Evolutionary conservation across 2,888 invertebrate genomes (phyloP).

Genomic region (Pachliopta kotzebuea): DNA sequence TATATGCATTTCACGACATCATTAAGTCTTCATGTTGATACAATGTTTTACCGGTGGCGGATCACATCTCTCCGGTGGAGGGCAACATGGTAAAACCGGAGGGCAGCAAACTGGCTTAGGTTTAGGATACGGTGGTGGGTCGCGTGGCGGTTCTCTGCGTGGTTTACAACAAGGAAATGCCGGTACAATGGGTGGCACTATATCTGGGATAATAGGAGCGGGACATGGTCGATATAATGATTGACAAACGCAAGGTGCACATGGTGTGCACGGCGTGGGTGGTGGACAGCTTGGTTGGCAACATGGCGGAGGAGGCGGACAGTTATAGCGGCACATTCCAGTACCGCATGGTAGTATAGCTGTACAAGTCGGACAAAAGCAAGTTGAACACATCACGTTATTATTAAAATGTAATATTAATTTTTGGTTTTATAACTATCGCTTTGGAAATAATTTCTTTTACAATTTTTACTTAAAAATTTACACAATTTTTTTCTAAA

Average conservation of each 20-base stretch:
- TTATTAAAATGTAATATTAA: not conserved
- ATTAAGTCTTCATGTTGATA: not conserved
- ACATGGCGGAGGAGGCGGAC: slow-evolving; percentile 60
- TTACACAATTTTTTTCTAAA: slow-evolving; percentile 14
- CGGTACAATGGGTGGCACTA: slow-evolving; percentile 68
- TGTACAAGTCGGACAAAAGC: slow-evolving; percentile 66
- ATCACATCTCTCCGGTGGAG: slow-evolving; percentile 66
- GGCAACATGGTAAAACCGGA: slow-evolving; percentile 68
- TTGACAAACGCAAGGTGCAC: slow-evolving; percentile 63
- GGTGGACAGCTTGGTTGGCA: slow-evolving; percentile 66
- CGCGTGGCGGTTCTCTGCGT: slow-evolving; percentile 54
- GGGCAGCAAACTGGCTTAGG: slow-evolving; percentile 63
- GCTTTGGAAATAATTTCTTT: slow-evolving; percentile 9
- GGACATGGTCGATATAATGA: slow-evolving; percentile 63
- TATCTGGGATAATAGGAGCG: slow-evolving; percentile 62
- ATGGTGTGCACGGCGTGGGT: slow-evolving; percentile 65
- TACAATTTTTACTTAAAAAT: slow-evolving; percentile 28
- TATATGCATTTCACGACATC: not conserved
- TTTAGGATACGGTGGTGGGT: slow-evolving; percentile 53
- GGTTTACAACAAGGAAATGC: slow-evolving; percentile 61
- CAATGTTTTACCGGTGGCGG: slow-evolving; percentile 60
- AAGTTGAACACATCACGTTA: slow-evolving; percentile 50
- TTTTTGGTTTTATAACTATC: slow-evolving; percentile 6
- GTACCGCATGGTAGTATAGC: slow-evolving; percentile 64
- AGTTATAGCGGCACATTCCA: slow-evolving; percentile 52